A percentile compares a stretch with the other conserved stretches of the same genome.
Evolutionary conservation across 2,888 invertebrate species (phyloP).

Genomic region (Calameuta filiformis): DNA sequence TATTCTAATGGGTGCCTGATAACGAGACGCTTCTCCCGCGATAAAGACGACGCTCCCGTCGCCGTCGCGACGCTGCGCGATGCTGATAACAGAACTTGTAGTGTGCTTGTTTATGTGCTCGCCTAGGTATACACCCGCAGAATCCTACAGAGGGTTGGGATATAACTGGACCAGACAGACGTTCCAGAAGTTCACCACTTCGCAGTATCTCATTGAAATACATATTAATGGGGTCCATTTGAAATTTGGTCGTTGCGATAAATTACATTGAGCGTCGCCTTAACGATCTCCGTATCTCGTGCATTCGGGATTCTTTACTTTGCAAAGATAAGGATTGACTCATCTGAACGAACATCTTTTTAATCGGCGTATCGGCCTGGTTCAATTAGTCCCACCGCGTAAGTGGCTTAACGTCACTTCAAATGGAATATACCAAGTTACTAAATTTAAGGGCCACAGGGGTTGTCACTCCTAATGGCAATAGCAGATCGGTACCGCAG

Average conservation of each 20-base stretch:
- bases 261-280: too few relatives aligned
- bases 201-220: too few relatives aligned
- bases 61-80: constrained; percentile 62
- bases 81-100: constrained; percentile 59
- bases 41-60: constrained; percentile 39
- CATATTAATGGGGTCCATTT: too few relatives aligned
- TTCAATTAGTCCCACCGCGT: background rate
- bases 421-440: background rate
- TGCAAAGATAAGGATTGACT: background rate
- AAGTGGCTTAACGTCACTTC: background rate
- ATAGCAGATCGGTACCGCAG: background rate
- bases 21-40: constrained; percentile 58
- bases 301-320: too few relatives aligned
- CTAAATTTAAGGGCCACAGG: background rate
- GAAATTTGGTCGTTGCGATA: too few relatives aligned
- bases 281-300: too few relatives aligned
- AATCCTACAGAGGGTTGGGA: too few relatives aligned
- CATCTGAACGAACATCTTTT: background rate
- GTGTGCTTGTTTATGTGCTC: constrained; percentile 48
- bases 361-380: background rate
- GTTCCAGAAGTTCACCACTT: too few relatives aligned
- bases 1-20: constrained; percentile 67
- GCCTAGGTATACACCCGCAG: background rate
- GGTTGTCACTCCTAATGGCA: background rate
- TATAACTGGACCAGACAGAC: too few relatives aligned